Evolutionary conservation across 1,140 invertebrate species (phyloP).

Genomic region (Cherax quadricarinatus): DNA sequence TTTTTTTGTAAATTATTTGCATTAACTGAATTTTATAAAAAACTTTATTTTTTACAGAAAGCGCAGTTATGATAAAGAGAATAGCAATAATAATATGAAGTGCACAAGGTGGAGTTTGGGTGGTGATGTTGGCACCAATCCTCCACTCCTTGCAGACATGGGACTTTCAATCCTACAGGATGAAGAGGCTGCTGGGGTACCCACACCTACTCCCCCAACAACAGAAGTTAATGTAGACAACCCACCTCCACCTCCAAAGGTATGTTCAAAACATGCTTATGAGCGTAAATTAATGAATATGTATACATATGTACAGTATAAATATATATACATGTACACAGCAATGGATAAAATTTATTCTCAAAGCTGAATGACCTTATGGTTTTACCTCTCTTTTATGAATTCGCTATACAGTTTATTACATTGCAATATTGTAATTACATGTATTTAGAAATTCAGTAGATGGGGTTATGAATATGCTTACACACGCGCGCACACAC

Average conservation of each 20-base stretch:
- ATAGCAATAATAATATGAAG: conserved; percentile 41
- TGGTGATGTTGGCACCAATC: conserved; percentile 51
- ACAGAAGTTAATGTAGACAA: not conserved
- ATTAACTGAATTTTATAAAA: not conserved
- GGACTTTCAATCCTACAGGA: conserved; percentile 49
- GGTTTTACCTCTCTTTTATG: too few species aligned
- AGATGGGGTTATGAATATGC: too few species aligned
- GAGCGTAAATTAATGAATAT: not conserved
- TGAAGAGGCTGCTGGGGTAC: conserved; percentile 22
- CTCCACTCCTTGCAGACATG: conserved; percentile 61
- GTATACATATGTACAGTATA: not conserved
- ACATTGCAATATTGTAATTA: too few species aligned
- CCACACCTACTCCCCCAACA: conserved; percentile 22
- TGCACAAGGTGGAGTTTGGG: conserved; percentile 47
- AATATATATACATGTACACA: not conserved
- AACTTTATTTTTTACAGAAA: conserved; percentile 25
- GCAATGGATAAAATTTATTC: too few species aligned
- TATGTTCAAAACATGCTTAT: not conserved
- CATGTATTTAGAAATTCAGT: too few species aligned
- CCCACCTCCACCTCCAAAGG: conserved; percentile 7
- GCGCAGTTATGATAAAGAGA: conserved; percentile 51
- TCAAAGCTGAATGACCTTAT: too few species aligned
- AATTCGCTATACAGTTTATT: too few species aligned
- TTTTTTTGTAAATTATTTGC: not conserved
- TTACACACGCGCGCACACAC: too few species aligned